Conservation (phyloP, 2,797 vertebrate genomes). For the Geotrypetes seraphini region DNA sequence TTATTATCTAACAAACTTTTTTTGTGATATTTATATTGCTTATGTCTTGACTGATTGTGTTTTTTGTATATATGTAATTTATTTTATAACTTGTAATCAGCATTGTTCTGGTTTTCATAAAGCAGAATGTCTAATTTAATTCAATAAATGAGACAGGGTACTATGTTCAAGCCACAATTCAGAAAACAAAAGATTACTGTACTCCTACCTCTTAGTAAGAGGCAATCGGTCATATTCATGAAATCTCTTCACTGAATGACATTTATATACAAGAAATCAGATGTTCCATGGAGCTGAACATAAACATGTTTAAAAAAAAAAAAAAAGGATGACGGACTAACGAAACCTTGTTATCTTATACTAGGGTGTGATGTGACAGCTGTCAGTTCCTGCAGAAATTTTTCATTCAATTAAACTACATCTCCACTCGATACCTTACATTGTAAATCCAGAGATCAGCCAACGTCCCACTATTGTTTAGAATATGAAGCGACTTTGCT, state of each 20-base stretch:
- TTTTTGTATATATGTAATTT: too few relatives aligned
- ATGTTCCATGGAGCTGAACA: slow-evolving; percentile 1
- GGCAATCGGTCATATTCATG: slow-evolving; percentile 2
- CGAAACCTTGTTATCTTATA: slow-evolving; percentile 21
- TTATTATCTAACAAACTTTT: too few relatives aligned
- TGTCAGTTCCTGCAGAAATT: slow-evolving; percentile 2
- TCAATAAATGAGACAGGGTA: not conserved
- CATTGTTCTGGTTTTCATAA: too few relatives aligned
- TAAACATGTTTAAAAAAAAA: slow-evolving; percentile 22
- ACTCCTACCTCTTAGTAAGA: not conserved
- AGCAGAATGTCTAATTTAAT: too few relatives aligned
- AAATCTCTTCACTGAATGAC: slow-evolving; percentile 2
- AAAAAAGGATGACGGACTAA: slow-evolving; percentile 13
- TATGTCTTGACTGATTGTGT: too few relatives aligned
- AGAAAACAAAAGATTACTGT: slow-evolving; percentile 1
- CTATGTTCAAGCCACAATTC: not conserved
- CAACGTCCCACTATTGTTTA: slow-evolving; percentile 4
- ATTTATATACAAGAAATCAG: slow-evolving; percentile 16
- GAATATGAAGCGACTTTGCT: not conserved
- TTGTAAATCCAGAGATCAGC: slow-evolving; percentile 12
- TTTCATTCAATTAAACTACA: slow-evolving; percentile 3
- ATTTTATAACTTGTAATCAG: too few relatives aligned
- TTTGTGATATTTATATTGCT: too few relatives aligned
- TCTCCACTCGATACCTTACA: slow-evolving; percentile 1
- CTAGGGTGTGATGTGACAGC: slow-evolving; percentile 13